These are phyloP conservation scores for Dasysyrphus tricinctus DNA, from an alignment of 2,888 invertebrate genomes.

Conservation along the genomic window DNA sequence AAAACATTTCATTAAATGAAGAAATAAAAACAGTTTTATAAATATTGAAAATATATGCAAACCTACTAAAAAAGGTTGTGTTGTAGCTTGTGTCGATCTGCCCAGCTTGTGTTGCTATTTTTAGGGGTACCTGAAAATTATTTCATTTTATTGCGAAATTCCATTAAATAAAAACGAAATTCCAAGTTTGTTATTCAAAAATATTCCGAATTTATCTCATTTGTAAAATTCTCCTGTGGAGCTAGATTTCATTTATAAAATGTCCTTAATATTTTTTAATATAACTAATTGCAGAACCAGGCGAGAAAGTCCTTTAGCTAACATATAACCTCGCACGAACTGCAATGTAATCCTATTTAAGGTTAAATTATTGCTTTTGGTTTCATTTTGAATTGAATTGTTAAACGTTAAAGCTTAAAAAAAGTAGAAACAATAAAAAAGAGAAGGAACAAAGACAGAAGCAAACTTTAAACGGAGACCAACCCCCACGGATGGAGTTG, in stretches of 20 bases:
- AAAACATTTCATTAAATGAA: no score
- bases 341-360: constrained; percentile 68
- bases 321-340: constrained; percentile 35
- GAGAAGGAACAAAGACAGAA: constrained; percentile 5
- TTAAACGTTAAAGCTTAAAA: constrained; percentile 61
- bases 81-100: no score
- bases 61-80: no score
- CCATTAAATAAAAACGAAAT: no score
- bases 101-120: no score
- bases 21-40: no score
- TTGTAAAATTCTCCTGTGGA: background rate
- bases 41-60: no score
- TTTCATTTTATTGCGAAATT: no score
- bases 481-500: background rate
- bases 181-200: no score
- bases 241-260: background rate
- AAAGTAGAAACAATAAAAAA: background rate
- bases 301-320: constrained; percentile 40
- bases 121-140: no score
- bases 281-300: constrained; percentile 64
- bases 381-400: constrained; percentile 64
- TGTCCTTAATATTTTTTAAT: constrained; percentile 31
- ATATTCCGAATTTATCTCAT: background rate
- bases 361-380: constrained; percentile 67
- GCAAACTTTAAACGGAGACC: constrained; percentile 17